Base-by-base conservation (phyloP, 2,113 vertebrate genomes). In the Psettodes erumei region DNA sequence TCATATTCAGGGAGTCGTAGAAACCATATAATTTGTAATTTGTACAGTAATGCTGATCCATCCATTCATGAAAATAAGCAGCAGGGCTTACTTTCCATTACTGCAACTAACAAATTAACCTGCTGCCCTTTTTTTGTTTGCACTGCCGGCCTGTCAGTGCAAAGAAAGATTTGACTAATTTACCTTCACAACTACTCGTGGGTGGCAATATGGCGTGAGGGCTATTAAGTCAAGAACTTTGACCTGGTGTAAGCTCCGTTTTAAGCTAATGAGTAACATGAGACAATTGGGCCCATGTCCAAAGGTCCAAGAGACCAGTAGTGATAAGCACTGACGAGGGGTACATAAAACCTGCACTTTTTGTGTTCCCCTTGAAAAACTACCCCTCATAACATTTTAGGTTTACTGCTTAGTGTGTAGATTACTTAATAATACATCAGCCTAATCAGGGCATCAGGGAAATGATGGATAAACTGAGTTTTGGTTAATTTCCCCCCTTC, bases 191-290 rank as follows among this genome's bases (percentile, higher is more conserved):
- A 8, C 35, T 32, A 3, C 15, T 32, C 13, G 18, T 33, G 10
- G 15, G 37, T 3, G 18, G 21, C 23, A 67, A 35, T 59, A 65
- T n/a, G 33, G 13, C 25, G 0, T 42, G 3, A 32, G 25, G 42
- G n/a, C 32, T 60, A 32, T 82, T 65, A 64, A 74, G 35, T 65
- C 18, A 62, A 60, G 84, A 59, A 81, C 75, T 84, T 85, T 86
- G 83, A 70, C 75, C 83, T 66, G 35, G 30, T 59, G 45, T 70
- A 18, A 73, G 56, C 45, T 71, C 60, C 30, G 37, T 67, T 67
- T 66, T 28, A 66, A 79, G 88, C 71, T 92, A 91, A 90, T 92
- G 27, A 87, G 84, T 90, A 92, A 91, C 88, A 70, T 12, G 65
- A 83, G 69, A 58, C 35, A 74, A 79, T 55, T 37, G 37, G 61